These are phyloP conservation scores for Arion vulgaris DNA, from an alignment of 1,140 invertebrate species.

Conservation along the genomic window DNA sequence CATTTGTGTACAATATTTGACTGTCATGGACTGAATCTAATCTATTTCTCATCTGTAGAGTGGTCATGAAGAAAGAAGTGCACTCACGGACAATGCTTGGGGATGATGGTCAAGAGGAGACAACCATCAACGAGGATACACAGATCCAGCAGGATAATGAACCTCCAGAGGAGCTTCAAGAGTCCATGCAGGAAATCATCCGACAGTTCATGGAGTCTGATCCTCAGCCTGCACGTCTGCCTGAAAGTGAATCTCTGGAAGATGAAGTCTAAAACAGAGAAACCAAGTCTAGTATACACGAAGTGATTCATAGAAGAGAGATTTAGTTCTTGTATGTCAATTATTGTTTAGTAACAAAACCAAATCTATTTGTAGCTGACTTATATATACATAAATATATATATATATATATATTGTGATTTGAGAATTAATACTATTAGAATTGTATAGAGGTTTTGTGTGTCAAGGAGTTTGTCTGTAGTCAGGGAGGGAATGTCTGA, in stretches of 20 bases:
- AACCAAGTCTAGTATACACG: not conserved
- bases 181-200: slow-evolving; percentile 69
- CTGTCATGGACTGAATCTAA: not conserved
- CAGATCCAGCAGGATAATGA: slow-evolving; percentile 67
- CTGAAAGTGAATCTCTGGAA: slow-evolving; percentile 1
- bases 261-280: slow-evolving; percentile 24
- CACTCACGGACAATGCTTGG: slow-evolving; percentile 67
- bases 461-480: not conserved
- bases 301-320: not conserved
- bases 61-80: slow-evolving; percentile 70
- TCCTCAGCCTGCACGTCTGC: slow-evolving; percentile 22
- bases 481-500: not conserved
- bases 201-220: slow-evolving; percentile 68
- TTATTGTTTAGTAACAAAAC: too few species aligned
- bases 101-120: slow-evolving; percentile 65
- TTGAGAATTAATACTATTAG: not conserved
- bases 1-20: too few species aligned
- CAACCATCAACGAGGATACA: slow-evolving; percentile 63
- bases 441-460: not conserved
- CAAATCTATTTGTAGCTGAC: too few species aligned
- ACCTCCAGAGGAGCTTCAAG: slow-evolving; percentile 66
- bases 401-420: too few species aligned
- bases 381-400: too few species aligned
- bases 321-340: not conserved
- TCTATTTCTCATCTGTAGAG: slow-evolving; percentile 44